These are phyloP conservation scores for Hippocampus mohnikei DNA, from an alignment of 2,113 vertebrate genomes.

Conservation along the genomic window DNA sequence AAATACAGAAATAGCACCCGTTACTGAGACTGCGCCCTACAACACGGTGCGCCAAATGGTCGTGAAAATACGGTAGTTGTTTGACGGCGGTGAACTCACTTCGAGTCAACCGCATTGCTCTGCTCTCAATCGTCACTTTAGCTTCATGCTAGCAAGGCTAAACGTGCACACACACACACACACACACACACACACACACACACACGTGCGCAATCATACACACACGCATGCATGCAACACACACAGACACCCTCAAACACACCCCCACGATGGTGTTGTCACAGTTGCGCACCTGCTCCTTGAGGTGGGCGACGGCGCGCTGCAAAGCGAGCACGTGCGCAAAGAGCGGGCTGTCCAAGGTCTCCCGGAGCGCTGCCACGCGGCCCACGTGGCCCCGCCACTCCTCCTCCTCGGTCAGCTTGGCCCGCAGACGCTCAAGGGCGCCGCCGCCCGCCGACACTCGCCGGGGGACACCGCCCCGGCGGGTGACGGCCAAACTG, in stretches of 20 bases:
- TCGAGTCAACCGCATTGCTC: too few relatives aligned
- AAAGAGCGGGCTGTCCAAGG: slow-evolving; percentile 86
- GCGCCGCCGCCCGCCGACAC: slow-evolving; percentile 89
- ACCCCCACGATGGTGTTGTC: background rate
- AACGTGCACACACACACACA: too few relatives aligned
- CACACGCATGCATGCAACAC: background rate
- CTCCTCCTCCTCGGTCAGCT: slow-evolving; percentile 83
- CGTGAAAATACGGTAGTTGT: too few relatives aligned
- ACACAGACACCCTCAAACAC: background rate
- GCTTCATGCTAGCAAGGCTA: too few relatives aligned
- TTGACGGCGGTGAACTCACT: too few relatives aligned
- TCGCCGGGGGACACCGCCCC: slow-evolving; percentile 64
- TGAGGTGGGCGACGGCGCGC: slow-evolving; percentile 89
- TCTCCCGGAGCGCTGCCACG: slow-evolving; percentile 74
- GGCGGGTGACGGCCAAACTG: background rate
- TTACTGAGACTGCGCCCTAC: too few relatives aligned
- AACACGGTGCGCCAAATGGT: too few relatives aligned
- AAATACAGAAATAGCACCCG: too few relatives aligned
- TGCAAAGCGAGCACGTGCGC: slow-evolving; percentile 91
- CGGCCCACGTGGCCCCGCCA: slow-evolving; percentile 79
- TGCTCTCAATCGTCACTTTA: too few relatives aligned
- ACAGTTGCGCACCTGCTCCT: slow-evolving; percentile 70
- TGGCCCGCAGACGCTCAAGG: slow-evolving; percentile 83
- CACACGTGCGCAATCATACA: too few relatives aligned
- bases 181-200: background rate